These are phyloP conservation scores for Enteromius fasciolatus DNA, from an alignment of 2,797 vertebrate genomes.

Conservation along the genomic window DNA sequence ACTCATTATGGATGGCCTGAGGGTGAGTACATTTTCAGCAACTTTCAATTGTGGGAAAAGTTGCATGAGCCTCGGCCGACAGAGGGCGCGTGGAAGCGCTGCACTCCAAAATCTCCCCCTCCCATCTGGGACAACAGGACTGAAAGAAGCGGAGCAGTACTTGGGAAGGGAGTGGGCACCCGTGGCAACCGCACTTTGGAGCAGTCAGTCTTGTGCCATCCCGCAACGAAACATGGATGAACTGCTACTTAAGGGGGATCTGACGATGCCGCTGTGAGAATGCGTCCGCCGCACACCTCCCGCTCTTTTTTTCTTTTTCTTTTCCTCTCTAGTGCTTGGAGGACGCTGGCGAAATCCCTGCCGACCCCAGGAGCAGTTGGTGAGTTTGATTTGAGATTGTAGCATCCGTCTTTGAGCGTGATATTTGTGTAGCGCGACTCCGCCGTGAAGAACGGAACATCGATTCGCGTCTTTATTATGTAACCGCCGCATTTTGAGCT, in stretches of 20 bases:
- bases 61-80: neutral
- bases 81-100: conserved; percentile 45
- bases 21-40: neutral
- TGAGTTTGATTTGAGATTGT: conserved; percentile 59
- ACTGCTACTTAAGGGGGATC: conserved; percentile 45
- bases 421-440: neutral
- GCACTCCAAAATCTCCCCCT: conserved; percentile 37
- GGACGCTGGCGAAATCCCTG: conserved; percentile 53
- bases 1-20: neutral
- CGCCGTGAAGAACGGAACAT: neutral
- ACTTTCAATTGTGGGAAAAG: neutral
- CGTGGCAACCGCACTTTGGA: conserved; percentile 40
- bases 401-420: conserved; percentile 15
- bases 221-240: conserved; percentile 60
- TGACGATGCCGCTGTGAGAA: conserved; percentile 64
- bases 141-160: conserved; percentile 38
- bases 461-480: conserved; percentile 45
- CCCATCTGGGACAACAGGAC: conserved; percentile 59
- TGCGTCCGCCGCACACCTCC: conserved; percentile 58
- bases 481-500: conserved; percentile 47
- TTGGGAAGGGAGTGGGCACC: conserved; percentile 57
- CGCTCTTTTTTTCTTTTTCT: conserved; percentile 55
- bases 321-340: conserved; percentile 53
- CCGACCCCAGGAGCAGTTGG: conserved; percentile 57
- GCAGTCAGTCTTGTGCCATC: conserved; percentile 48